Base-by-base conservation (phyloP, 2,113 vertebrate genomes). In the Nestor notabilis region DNA sequence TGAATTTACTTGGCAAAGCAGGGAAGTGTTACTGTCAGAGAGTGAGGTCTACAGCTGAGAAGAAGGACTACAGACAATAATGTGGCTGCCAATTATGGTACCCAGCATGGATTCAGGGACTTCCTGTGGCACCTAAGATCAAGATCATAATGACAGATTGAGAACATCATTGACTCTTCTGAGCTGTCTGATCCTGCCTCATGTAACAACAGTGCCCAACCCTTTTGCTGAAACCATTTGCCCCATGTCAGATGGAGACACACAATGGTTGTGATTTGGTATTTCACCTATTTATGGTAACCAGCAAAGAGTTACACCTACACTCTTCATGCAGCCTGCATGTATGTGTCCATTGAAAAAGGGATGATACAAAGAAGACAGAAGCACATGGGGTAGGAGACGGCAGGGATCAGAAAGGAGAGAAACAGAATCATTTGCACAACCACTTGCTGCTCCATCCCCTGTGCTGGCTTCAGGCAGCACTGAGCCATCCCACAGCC, bases 301-400 rank as follows among this genome's bases (percentile, higher is more conserved):
- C 31, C 25, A 24, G 52, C 0, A 1, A 35, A 33, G 25, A 74
- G 74, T n/a, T 50, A 28, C 18, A 65, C n/a, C 12, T 41, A 15
- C 13, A 35, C 7, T 13, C 24, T 25, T 41, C n/a, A 28, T 28
- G 29, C 19, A 56, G 29, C 25, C 60, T 58, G 35, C 7, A 60
- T 0, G 17, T 46, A 58, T 4, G 5, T 1, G 1, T 13, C 31
- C 41, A 27, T 3, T 21, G 19, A 27, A 44, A 84, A 55, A 4
- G 17, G 18, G 37, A 44, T 50, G 49, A 56, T 7, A 24, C 9
- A n/a, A 7, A n/a, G 33, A 24, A 35, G 56, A 9, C 58, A 24
- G 33, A 64, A 13, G 9, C 13, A 27, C 64, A 20, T 25, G 33
- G 16, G 24, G 17, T 13, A 41, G 24, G n/a, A 72, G 44, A 29